Evolutionary conservation across 2,888 invertebrate genomes (phyloP).

Genomic region (Holacanthella duospinosa): DNA sequence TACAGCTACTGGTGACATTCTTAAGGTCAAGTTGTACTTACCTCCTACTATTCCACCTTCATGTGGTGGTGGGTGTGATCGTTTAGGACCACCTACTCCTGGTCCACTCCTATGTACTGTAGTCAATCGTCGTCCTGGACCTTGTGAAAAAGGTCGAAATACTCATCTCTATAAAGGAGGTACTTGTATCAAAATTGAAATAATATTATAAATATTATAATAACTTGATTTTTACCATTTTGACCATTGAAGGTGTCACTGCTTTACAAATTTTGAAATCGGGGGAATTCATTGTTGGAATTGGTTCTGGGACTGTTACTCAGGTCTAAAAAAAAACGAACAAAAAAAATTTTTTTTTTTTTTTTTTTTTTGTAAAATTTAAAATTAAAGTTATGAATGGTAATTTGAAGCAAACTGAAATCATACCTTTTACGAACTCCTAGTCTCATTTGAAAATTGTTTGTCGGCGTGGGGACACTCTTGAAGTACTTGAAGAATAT

Average conservation of each 20-base stretch:
- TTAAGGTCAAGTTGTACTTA: slow-evolving; percentile 32
- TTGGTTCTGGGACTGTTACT: slow-evolving; percentile 74
- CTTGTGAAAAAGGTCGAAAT: slow-evolving; percentile 30
- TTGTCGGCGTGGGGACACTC: slow-evolving; percentile 22
- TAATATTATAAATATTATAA: neutral
- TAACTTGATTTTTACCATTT: neutral
- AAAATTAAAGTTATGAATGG: too few relatives aligned
- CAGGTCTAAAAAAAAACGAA: slow-evolving; percentile 39
- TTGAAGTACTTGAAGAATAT: slow-evolving; percentile 23
- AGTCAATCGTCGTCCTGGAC: slow-evolving; percentile 21
- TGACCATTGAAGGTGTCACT: slow-evolving; percentile 21
- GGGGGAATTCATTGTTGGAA: slow-evolving; percentile 54
- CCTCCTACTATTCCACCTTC: slow-evolving; percentile 17
- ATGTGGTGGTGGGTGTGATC: slow-evolving; percentile 18
- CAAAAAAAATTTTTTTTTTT: too few relatives aligned
- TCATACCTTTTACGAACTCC: too few relatives aligned
- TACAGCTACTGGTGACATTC: slow-evolving; percentile 66
- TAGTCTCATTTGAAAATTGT: slow-evolving; percentile 12
- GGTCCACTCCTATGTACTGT: slow-evolving; percentile 27
- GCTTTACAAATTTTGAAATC: slow-evolving; percentile 26
- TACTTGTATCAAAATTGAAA: neutral
- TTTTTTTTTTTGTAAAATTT: neutral
- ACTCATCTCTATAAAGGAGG: slow-evolving; percentile 33
- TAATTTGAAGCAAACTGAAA: too few relatives aligned
- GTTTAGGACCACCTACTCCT: slow-evolving; percentile 21